phyloP scores from a whole-genome alignment of 2,797 vertebrate species.

The Helarctos malayanus region DNA sequence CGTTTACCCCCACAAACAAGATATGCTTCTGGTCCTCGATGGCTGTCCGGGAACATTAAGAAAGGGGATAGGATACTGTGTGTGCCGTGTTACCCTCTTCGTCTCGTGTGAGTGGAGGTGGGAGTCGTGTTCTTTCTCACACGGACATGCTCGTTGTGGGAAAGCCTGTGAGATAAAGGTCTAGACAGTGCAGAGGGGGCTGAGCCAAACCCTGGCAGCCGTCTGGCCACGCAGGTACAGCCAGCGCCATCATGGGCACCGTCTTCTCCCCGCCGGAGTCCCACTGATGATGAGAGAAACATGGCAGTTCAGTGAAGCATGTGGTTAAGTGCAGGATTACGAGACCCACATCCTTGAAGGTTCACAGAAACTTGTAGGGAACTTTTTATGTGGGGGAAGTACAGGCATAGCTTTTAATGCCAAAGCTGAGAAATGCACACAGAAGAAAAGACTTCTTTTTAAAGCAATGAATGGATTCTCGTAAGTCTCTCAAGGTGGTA shows the following conservation, averaged over 20 bases:
- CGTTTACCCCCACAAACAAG: not conserved
- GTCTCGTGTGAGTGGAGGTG: not conserved
- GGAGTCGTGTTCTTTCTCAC: not conserved
- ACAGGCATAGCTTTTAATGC: not conserved
- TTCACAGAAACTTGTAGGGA: rapidly evolving
- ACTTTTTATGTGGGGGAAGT: no score
- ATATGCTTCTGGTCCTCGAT: not conserved
- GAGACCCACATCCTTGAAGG: no score
- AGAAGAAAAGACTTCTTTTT: not conserved
- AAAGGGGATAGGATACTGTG: not conserved
- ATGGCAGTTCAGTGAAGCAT: no score
- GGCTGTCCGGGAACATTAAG: not conserved
- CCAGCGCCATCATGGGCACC: rapidly evolving
- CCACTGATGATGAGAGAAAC: not conserved
- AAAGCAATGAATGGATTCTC: not conserved
- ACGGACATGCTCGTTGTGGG: not conserved
- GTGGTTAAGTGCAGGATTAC: not conserved
- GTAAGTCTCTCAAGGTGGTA: not conserved
- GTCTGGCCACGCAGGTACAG: not conserved
- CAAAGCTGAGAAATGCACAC: not conserved
- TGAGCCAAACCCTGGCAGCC: not conserved
- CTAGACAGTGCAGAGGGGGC: not conserved
- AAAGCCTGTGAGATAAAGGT: not conserved
- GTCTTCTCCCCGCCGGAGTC: not conserved
- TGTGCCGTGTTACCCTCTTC: not conserved